Conservation (phyloP, 2,888 invertebrate species). For the Philopedon plagiatum region DNA sequence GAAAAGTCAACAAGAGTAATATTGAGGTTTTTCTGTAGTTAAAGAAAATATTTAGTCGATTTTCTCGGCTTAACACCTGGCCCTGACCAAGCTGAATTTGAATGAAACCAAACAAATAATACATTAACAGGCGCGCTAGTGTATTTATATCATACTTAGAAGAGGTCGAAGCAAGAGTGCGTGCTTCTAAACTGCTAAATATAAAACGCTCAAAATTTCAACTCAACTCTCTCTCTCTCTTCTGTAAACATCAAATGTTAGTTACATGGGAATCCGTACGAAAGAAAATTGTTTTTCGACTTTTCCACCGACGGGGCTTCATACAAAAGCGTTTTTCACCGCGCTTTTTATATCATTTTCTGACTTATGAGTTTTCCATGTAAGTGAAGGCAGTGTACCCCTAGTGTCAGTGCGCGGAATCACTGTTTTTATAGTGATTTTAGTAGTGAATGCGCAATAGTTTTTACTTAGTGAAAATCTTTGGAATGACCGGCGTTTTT, state of each 20-base stretch:
- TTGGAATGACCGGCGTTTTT: constrained; percentile 30
- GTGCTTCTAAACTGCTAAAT: constrained; percentile 61
- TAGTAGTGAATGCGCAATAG: constrained; percentile 15
- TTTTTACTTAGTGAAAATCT: constrained; percentile 6
- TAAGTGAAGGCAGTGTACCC: constrained; percentile 15
- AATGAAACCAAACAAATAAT: constrained; percentile 61
- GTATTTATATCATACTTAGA: constrained; percentile 63
- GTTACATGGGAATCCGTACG: constrained; percentile 55
- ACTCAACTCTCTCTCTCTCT: constrained; percentile 54
- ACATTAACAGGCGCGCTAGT: constrained; percentile 59
- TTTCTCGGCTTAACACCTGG: constrained; percentile 54
- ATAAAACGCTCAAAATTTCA: constrained; percentile 61
- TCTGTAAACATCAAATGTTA: constrained; percentile 61
- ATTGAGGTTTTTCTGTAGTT: constrained; percentile 43
- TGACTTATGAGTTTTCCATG: constrained; percentile 7
- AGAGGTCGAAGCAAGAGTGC: constrained; percentile 59
- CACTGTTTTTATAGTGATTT: constrained; percentile 10
- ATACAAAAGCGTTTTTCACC: constrained; percentile 10
- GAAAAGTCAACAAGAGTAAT: constrained; percentile 40
- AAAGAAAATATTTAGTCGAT: constrained; percentile 49
- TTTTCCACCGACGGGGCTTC: constrained; percentile 44
- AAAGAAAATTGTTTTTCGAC: constrained; percentile 48
- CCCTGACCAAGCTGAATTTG: constrained; percentile 59
- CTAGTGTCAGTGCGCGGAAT: constrained; percentile 19
- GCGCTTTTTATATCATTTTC: constrained; percentile 19